phyloP scores from a whole-genome alignment of 1,140 invertebrate species.

The Papilio machaon region DNA sequence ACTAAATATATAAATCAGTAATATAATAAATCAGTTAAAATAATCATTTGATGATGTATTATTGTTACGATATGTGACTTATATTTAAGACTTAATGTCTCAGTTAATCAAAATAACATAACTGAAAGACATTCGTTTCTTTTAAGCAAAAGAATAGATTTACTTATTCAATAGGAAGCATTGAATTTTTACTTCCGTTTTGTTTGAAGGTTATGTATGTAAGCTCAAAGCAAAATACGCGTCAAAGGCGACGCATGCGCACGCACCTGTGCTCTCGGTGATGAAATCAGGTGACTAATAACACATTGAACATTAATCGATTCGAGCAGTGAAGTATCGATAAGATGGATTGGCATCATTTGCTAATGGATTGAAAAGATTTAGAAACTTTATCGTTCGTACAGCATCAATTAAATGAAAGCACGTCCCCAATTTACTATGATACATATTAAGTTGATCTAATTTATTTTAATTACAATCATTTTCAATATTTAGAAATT shows the following conservation, averaged over 20 bases:
- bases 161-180: neutral
- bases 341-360: constrained; percentile 39
- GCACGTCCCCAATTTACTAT: neutral
- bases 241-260: constrained; percentile 31
- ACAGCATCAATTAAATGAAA: constrained; percentile 30
- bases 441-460: constrained; percentile 20
- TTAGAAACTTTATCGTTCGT: constrained; percentile 36
- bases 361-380: constrained; percentile 38
- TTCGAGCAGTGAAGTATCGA: constrained; percentile 35
- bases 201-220: constrained; percentile 1
- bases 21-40: too few species aligned
- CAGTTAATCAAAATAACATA: neutral
- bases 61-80: too few species aligned
- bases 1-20: too few species aligned
- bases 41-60: too few species aligned
- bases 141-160: neutral
- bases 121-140: neutral
- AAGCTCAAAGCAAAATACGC: neutral
- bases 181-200: neutral
- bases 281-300: constrained; percentile 38
- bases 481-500: neutral
- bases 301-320: constrained; percentile 34
- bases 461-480: constrained; percentile 15
- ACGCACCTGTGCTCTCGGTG: constrained; percentile 30
- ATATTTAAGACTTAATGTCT: neutral